Evolutionary conservation across 2,113 vertebrate species (phyloP).

Genomic region (Tetrao urogallus): DNA sequence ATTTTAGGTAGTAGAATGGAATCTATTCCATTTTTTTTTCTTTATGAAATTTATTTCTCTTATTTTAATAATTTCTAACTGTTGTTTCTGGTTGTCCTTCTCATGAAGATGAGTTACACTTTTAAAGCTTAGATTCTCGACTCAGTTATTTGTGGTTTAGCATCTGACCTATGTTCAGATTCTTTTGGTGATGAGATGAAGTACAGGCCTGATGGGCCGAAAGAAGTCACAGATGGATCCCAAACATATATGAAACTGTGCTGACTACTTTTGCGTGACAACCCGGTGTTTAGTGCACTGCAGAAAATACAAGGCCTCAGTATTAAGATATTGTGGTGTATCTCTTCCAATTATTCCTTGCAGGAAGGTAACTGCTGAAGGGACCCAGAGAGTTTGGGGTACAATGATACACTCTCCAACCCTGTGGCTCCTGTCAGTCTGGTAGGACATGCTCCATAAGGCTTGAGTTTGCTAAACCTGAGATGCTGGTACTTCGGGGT

Average conservation of each 20-base stretch:
- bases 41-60: background rate
- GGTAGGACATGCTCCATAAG: background rate
- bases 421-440: background rate
- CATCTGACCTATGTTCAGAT: background rate
- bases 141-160: background rate
- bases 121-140: background rate
- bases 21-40: background rate
- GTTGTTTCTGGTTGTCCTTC: background rate
- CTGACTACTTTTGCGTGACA: background rate
- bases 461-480: background rate
- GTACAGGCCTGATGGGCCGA: background rate
- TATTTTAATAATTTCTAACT: background rate
- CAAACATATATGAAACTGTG: background rate
- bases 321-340: background rate
- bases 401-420: background rate
- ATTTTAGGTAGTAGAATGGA: too few relatives aligned
- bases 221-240: background rate
- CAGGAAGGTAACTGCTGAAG: background rate
- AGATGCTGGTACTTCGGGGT: background rate
- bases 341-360: background rate
- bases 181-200: background rate
- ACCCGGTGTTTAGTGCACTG: background rate
- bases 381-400: background rate
- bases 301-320: background rate
- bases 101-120: background rate